These are phyloP conservation scores for Myiagra hebetior DNA, from an alignment of 2,113 vertebrate genomes.

Conservation along the genomic window DNA sequence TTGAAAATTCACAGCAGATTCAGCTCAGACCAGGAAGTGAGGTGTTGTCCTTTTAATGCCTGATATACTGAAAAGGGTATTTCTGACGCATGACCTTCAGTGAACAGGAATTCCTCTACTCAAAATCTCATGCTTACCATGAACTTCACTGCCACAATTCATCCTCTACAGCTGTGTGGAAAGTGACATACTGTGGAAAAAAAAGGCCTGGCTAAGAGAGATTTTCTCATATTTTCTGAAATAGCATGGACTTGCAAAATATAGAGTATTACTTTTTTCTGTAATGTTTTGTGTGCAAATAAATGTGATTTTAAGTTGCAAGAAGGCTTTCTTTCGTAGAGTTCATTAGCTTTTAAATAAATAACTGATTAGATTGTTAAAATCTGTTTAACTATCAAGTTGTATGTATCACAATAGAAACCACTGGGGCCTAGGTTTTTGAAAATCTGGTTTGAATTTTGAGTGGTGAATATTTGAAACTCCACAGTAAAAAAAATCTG, in stretches of 20 bases:
- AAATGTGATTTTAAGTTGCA: background rate
- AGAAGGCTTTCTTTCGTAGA: background rate
- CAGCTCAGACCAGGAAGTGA: constrained; percentile 63
- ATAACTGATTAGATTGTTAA: background rate
- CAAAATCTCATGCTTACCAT: constrained; percentile 27
- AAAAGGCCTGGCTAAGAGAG: background rate
- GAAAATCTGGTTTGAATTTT: constrained; percentile 54
- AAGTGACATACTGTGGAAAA: constrained; percentile 17
- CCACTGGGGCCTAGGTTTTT: background rate
- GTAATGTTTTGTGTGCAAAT: background rate
- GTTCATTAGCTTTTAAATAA: background rate
- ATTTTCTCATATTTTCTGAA: constrained; percentile 23
- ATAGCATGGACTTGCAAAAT: background rate
- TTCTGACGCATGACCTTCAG: constrained; percentile 69
- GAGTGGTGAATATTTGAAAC: background rate
- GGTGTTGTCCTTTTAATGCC: constrained; percentile 65
- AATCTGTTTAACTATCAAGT: background rate
- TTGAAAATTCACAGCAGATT: constrained; percentile 40
- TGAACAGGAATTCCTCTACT: constrained; percentile 58
- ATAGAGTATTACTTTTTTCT: background rate
- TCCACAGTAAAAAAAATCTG: background rate
- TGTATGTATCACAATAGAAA: background rate
- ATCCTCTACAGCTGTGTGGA: constrained; percentile 42
- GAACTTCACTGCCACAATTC: constrained; percentile 11
- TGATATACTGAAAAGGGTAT: constrained; percentile 69